Conservation (phyloP, 1,140 invertebrate genomes). For the Rhagoletis pomonella region DNA sequence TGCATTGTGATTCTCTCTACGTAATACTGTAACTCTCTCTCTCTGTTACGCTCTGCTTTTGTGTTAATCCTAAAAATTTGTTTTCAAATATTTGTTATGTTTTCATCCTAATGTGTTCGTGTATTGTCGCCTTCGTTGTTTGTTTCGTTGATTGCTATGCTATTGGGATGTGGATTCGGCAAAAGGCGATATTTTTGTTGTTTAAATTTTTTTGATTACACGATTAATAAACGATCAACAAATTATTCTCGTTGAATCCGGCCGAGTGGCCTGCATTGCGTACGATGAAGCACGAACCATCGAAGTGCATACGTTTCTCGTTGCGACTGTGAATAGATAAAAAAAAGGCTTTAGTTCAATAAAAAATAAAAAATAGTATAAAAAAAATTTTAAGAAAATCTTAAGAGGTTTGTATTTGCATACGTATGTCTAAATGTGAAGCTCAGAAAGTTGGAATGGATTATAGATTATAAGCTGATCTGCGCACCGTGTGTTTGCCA, state of each 20-base stretch:
- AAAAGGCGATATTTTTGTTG: not conserved
- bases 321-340: slow-evolving; percentile 77
- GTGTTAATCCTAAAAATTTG: not conserved
- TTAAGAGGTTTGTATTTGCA: no score
- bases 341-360: not conserved
- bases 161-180: not conserved
- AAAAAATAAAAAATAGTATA: no score
- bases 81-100: not conserved
- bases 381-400: no score
- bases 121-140: slow-evolving; percentile 20
- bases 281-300: slow-evolving; percentile 88
- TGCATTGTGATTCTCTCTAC: slow-evolving; percentile 7
- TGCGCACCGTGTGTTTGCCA: no score
- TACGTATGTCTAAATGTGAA: no score
- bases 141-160: not conserved
- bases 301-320: slow-evolving; percentile 90
- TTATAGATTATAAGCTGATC: no score
- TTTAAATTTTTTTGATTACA: not conserved
- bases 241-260: slow-evolving; percentile 89
- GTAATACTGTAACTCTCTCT: not conserved
- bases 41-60: slow-evolving; percentile 19
- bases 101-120: not conserved
- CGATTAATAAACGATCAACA: slow-evolving; percentile 87
- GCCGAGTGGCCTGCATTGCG: slow-evolving; percentile 91
- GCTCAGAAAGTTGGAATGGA: no score